These are phyloP conservation scores for Oxycera nigricornis DNA, from an alignment of 2,888 invertebrate genomes.

Conservation along the genomic window DNA sequence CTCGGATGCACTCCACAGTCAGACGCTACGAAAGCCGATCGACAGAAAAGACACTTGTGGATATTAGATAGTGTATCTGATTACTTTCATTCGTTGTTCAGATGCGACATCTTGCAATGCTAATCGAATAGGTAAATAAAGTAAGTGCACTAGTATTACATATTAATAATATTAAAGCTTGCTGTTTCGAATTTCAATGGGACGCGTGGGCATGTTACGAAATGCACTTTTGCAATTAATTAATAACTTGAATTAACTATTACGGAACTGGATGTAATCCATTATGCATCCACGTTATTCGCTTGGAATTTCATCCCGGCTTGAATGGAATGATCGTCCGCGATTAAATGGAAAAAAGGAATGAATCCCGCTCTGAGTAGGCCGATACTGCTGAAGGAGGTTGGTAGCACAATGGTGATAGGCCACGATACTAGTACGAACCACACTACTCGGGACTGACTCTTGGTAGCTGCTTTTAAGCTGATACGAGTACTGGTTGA, in stretches of 20 bases:
- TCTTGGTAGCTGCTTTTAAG: conserved; percentile 22
- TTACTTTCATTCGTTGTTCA: background rate
- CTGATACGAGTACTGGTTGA: conserved; percentile 11
- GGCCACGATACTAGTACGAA: background rate
- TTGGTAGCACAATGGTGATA: conserved; percentile 14
- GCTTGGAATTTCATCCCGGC: background rate
- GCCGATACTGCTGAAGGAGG: background rate
- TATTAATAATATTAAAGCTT: background rate
- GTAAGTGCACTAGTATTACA: background rate
- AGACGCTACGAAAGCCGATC: background rate
- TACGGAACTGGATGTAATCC: background rate
- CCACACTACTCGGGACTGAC: conserved; percentile 3
- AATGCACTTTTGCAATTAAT: background rate
- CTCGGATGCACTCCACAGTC: background rate
- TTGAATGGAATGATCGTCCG: background rate
- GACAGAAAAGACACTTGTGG: too few relatives aligned
- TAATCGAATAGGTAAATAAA: background rate
- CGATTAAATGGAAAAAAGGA: too few relatives aligned
- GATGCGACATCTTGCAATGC: background rate
- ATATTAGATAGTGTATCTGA: background rate
- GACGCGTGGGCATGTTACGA: background rate
- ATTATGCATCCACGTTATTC: background rate
- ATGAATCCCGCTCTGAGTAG: too few relatives aligned
- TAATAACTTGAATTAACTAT: background rate
- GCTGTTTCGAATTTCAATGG: conserved; percentile 23